Base-by-base conservation (phyloP, 2,797 vertebrate genomes). In the Acipenser ruthenus region DNA sequence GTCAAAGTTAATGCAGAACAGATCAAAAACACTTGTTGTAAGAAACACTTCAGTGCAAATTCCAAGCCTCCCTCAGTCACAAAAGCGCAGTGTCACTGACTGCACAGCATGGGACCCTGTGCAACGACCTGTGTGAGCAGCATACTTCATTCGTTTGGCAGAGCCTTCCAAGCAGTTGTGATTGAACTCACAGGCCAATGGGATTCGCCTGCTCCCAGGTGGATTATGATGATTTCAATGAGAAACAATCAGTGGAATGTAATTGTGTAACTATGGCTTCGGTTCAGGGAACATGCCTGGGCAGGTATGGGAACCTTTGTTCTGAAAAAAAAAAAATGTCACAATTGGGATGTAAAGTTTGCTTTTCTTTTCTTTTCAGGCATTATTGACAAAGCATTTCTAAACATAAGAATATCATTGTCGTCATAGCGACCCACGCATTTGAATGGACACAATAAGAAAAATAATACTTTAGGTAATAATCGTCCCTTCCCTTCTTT, bases 171-270 rank as follows among this genome's bases (percentile, higher is more conserved):
- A 63, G 53, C 49, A 56, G 49, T 49, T 6, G 15, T 67, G 62
- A 53, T 9, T 13, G 52, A 55, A 72, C 48, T 1, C 23, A 50
- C 61, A 52, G 67, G 11, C 48, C 12, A 65, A 67, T 62, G 49
- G 58, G 58, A 67, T 11, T 62, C 37, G 69, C 10, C 37, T 63
- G 64, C 60, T 56, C 61, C 52, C 66, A 60, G 61, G 72, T 66
- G 66, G 62, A 52, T 56, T 8, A 12, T 66, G 69, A 69, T 75
- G 73, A 67, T 65, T 37, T 65, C 50, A 69, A 15, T 65, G 23
- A 60, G 74, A 74, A 73, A 73, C 59, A 51, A 76, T 74, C 68
- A n/a, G 4, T 62, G 71, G 71, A 80, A 76, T 75, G 72, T 67
- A 68, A 65, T 58, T 13, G 11, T 12, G 66, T 61, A 60, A 50